Percentiles rank a stretch among this genome's conserved stretches.
phyloP scores from a whole-genome alignment of 2,888 invertebrate genomes.

The Dynastes tityus region DNA sequence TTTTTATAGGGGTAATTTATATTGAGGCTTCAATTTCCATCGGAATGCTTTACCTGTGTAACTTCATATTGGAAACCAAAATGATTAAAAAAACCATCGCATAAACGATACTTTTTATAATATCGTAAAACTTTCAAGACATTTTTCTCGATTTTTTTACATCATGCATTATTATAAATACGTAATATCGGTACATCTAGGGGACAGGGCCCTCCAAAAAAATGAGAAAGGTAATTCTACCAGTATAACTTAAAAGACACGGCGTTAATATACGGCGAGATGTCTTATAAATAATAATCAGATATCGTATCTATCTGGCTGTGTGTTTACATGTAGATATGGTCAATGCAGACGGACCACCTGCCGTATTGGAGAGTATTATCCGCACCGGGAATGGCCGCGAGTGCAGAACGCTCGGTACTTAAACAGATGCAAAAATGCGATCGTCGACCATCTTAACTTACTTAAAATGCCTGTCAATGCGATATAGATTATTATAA shows the following conservation, averaged over 20 bases:
- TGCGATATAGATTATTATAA: constrained; percentile 46
- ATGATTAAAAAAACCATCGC: not conserved
- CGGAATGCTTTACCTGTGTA: not conserved
- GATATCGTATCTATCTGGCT: constrained; percentile 56
- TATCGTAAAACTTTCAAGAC: constrained; percentile 2
- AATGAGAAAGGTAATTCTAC: constrained; percentile 44
- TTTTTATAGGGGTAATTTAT: constrained; percentile 15
- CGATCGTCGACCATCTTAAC: constrained; percentile 48
- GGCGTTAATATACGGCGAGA: constrained; percentile 53
- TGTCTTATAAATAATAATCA: constrained; percentile 58
- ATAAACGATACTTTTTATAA: constrained; percentile 8
- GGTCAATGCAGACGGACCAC: constrained; percentile 56
- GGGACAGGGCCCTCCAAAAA: constrained; percentile 6
- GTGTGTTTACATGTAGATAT: constrained; percentile 55
- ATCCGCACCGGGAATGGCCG: constrained; percentile 54
- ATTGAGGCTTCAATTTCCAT: not conserved
- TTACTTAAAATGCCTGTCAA: constrained; percentile 47
- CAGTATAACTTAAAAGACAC: constrained; percentile 47
- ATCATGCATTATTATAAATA: constrained; percentile 25
- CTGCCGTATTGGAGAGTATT: constrained; percentile 55
- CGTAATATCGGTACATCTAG: constrained; percentile 1
- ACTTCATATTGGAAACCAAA: not conserved
- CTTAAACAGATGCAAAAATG: constrained; percentile 53
- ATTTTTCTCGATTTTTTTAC: not conserved
- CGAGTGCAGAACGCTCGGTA: constrained; percentile 49